Conservation (phyloP, 2,113 vertebrate species). For the Myrmophylax atrothorax region DNA sequence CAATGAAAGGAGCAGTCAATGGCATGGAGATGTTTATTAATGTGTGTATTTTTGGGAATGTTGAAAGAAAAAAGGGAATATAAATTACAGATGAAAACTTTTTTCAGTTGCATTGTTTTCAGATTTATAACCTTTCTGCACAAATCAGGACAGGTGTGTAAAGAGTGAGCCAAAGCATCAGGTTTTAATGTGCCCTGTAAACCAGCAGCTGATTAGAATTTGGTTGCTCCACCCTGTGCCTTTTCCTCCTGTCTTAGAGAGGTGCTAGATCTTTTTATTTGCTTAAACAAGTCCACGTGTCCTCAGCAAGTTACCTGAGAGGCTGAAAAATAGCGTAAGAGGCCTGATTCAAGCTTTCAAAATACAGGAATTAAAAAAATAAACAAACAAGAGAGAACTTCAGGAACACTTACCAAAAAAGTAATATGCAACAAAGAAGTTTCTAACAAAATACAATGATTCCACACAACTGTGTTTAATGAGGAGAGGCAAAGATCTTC, state of each 20-base stretch:
- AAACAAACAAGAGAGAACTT: accelerated
- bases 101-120: neutral
- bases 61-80: neutral
- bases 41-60: neutral
- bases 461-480: slow-evolving; percentile 87
- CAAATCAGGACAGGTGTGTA: neutral
- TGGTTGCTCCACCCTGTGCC: neutral
- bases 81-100: neutral
- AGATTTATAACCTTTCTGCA: neutral
- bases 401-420: slow-evolving; percentile 87
- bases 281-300: neutral
- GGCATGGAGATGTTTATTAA: neutral
- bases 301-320: neutral
- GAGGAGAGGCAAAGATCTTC: slow-evolving; percentile 83
- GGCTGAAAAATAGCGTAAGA: neutral
- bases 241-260: neutral
- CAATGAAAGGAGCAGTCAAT: neutral
- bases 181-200: neutral
- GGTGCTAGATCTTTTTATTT: neutral
- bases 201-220: neutral
- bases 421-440: slow-evolving; percentile 85
- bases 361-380: neutral
- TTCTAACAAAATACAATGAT: slow-evolving; percentile 87
- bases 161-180: neutral
- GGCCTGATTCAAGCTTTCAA: neutral